phyloP scores from a whole-genome alignment of 2,797 vertebrate genomes.

The Macroramphosus scolopax region DNA sequence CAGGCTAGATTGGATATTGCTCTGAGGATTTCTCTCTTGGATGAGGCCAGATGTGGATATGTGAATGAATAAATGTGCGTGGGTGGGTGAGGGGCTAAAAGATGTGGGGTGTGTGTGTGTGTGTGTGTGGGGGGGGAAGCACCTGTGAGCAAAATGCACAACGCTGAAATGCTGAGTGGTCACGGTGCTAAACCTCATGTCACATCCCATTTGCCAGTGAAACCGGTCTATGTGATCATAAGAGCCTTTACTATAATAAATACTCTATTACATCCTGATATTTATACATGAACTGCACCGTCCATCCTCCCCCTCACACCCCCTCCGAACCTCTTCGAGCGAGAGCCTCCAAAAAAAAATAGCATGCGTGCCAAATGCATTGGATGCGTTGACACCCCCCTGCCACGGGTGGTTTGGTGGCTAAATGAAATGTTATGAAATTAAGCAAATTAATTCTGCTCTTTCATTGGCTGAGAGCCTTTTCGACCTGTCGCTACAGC shows the following conservation, averaged over 20 bases:
- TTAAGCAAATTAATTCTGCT: slow-evolving; percentile 77
- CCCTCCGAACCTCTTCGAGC: background rate
- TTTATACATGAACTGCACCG: too few species aligned
- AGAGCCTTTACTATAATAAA: too few species aligned
- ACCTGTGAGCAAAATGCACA: slow-evolving; percentile 30
- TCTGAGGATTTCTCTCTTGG: slow-evolving; percentile 42
- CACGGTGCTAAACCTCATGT: slow-evolving; percentile 54
- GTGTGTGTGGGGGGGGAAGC: slow-evolving; percentile 5
- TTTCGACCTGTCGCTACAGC: slow-evolving; percentile 50
- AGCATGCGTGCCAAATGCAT: slow-evolving; percentile 59
- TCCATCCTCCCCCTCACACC: slow-evolving; percentile 10
- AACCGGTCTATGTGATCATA: too few species aligned
- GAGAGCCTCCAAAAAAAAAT: slow-evolving; percentile 33
- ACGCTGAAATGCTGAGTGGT: too few species aligned
- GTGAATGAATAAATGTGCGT: too few species aligned
- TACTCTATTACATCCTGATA: too few species aligned
- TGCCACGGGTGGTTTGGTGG: slow-evolving; percentile 39
- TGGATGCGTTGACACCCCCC: slow-evolving; percentile 63
- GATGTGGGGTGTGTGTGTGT: background rate
- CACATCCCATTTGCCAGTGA: slow-evolving; percentile 70
- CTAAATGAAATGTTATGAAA: slow-evolving; percentile 74
- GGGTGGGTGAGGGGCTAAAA: too few species aligned
- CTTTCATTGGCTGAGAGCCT: slow-evolving; percentile 61
- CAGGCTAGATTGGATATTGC: slow-evolving; percentile 44
- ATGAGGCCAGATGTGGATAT: too few species aligned